Evolutionary conservation across 92 coral and sea anemone species (phyloP).

Genomic region (Muricea muricata): DNA sequence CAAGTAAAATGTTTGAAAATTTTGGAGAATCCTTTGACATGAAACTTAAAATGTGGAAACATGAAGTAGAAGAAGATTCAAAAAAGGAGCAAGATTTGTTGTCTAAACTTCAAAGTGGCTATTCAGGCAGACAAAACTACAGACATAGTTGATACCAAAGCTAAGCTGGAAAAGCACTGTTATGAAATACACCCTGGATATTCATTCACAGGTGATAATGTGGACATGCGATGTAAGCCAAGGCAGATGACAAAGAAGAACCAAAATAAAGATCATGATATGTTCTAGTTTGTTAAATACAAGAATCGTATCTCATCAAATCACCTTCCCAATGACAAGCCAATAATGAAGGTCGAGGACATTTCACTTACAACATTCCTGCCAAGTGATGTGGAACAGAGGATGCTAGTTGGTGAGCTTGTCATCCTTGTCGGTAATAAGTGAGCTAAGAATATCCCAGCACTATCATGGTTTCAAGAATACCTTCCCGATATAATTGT

Average conservation of each 20-base stretch:
- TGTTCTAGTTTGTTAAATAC: constrained; percentile 57
- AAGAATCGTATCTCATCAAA: constrained; percentile 62
- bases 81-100: constrained; percentile 24
- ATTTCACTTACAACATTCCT: constrained; percentile 58
- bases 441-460: constrained; percentile 54
- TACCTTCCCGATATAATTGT: constrained; percentile 23
- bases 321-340: constrained; percentile 44
- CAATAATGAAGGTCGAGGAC: constrained; percentile 8
- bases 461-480: constrained; percentile 44
- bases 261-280: constrained; percentile 63
- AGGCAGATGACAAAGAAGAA: constrained; percentile 61
- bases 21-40: constrained; percentile 54
- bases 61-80: constrained; percentile 25
- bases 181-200: constrained; percentile 60
- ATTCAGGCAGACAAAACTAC: too few species aligned
- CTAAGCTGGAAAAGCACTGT: constrained; percentile 30
- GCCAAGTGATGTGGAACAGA: constrained; percentile 56
- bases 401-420: constrained; percentile 19
- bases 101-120: not conserved
- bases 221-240: constrained; percentile 54
- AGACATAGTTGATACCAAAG: not conserved
- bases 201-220: constrained; percentile 69
- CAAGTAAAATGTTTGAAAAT: constrained; percentile 48
- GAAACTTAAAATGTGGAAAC: constrained; percentile 34
- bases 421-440: constrained; percentile 13